A percentile compares a stretch with the other conserved stretches of the same genome.
These are phyloP conservation scores for Hermaeophaga mercurialis DNA, from an alignment of 2,888 invertebrate species.

Conservation along the genomic window DNA sequence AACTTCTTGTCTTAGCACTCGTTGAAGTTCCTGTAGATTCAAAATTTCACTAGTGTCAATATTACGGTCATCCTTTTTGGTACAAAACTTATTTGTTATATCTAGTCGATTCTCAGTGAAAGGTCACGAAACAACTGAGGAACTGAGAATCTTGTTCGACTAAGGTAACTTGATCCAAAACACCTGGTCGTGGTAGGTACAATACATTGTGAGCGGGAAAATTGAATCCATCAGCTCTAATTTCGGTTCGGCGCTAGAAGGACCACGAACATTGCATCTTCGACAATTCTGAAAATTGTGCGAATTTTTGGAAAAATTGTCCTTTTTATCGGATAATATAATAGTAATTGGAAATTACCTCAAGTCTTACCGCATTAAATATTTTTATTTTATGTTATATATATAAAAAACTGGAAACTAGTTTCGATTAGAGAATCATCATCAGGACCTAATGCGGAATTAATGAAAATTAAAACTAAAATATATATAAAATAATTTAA, in stretches of 20 bases:
- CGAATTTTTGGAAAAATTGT: too few species aligned
- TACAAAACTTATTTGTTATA: conserved; percentile 32
- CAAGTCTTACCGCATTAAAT: too few species aligned
- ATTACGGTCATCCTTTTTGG: conserved; percentile 29
- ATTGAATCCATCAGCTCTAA: conserved; percentile 30
- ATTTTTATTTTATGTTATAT: too few species aligned
- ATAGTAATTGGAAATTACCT: too few species aligned
- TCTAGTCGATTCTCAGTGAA: conserved; percentile 41
- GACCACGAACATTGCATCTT: too few species aligned
- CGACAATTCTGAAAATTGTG: too few species aligned
- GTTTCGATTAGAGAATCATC: too few species aligned
- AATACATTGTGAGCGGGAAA: conserved; percentile 40
- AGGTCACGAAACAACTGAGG: conserved; percentile 54
- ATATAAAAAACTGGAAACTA: too few species aligned
- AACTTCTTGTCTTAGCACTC: neutral
- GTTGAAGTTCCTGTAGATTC: conserved; percentile 6
- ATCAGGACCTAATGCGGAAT: too few species aligned
- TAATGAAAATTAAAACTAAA: too few species aligned
- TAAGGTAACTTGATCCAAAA: conserved; percentile 53
- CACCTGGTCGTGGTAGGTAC: conserved; percentile 43
- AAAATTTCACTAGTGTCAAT: conserved; percentile 20
- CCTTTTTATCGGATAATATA: too few species aligned
- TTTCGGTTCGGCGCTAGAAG: neutral
- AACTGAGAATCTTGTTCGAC: conserved; percentile 50
- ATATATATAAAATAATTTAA: too few species aligned